phyloP scores from a whole-genome alignment of 2,113 vertebrate species.

The Paracanthobrama guichenoti region DNA sequence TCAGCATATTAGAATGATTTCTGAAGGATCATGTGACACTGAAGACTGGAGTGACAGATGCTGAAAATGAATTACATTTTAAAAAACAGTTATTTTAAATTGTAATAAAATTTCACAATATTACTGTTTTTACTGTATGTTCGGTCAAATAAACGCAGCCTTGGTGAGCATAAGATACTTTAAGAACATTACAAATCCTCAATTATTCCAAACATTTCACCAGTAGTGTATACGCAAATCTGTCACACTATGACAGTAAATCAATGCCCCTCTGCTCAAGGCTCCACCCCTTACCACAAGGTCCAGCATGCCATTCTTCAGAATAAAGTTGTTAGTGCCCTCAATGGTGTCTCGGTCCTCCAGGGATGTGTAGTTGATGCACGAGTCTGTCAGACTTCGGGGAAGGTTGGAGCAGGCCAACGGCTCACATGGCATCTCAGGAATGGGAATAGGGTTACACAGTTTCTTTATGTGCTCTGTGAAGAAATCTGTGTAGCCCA shows the following conservation, averaged over 20 bases:
- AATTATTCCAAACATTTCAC: not conserved
- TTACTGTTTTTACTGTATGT: no score
- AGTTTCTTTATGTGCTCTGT: constrained; percentile 97
- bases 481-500: constrained; percentile 97
- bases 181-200: not conserved
- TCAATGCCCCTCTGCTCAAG: not conserved
- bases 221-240: not conserved
- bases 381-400: constrained; percentile 96
- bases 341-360: constrained; percentile 97
- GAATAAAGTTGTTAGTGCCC: constrained; percentile 95
- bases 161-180: not conserved
- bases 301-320: constrained; percentile 98
- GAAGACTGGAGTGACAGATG: no score
- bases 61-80: no score
- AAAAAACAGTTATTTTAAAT: no score
- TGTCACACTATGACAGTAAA: not conserved
- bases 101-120: no score
- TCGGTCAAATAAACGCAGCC: no score
- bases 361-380: constrained; percentile 96
- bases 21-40: no score
- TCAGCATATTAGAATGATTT: not conserved
- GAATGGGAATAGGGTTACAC: constrained; percentile 89
- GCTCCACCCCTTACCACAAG: constrained; percentile 81
- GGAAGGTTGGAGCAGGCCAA: constrained; percentile 94
- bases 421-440: constrained; percentile 90